Percentiles rank a stretch among this genome's conserved stretches.
Conservation (phyloP, 2,888 invertebrate genomes). For the Lottia gigantea region DNA sequence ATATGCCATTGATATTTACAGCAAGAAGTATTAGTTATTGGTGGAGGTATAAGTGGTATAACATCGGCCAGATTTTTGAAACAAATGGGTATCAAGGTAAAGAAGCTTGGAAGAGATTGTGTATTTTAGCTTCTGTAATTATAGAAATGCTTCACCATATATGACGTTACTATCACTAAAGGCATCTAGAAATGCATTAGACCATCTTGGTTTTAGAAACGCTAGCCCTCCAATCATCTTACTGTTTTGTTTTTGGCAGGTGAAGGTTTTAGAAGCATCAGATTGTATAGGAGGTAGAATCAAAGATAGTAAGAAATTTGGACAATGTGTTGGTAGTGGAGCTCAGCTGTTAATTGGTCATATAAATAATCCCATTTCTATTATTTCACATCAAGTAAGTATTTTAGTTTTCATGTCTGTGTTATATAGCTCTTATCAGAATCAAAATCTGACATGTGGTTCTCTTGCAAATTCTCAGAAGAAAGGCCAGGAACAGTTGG, state of each 20-base stretch:
- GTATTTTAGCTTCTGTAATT: too few species aligned
- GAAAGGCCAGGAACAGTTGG: too few species aligned
- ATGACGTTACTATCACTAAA: too few species aligned
- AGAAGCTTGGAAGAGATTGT: too few species aligned
- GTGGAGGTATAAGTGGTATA: constrained; percentile 70
- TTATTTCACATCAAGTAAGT: constrained; percentile 70
- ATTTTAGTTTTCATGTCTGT: neutral
- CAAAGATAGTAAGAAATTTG: constrained; percentile 51
- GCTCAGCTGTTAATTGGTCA: constrained; percentile 70
- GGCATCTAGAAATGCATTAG: too few species aligned
- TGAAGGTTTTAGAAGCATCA: constrained; percentile 69
- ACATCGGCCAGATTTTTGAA: constrained; percentile 69
- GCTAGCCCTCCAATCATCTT: too few species aligned
- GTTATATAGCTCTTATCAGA: too few species aligned
- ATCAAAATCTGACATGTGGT: too few species aligned
- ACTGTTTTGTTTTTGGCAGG: constrained; percentile 46
- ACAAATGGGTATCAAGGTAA: constrained; percentile 68
- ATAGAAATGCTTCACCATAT: too few species aligned
- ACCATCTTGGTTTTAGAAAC: too few species aligned
- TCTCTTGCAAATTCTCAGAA: too few species aligned
- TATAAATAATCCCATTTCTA: constrained; percentile 70
- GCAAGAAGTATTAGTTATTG: constrained; percentile 68
- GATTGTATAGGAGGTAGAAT: constrained; percentile 69
- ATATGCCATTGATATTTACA: constrained; percentile 29
- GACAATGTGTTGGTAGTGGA: constrained; percentile 66